These are phyloP conservation scores for Rambutsinella grinnellia DNA, from an alignment of 2,888 invertebrate species.

Conservation along the genomic window DNA sequence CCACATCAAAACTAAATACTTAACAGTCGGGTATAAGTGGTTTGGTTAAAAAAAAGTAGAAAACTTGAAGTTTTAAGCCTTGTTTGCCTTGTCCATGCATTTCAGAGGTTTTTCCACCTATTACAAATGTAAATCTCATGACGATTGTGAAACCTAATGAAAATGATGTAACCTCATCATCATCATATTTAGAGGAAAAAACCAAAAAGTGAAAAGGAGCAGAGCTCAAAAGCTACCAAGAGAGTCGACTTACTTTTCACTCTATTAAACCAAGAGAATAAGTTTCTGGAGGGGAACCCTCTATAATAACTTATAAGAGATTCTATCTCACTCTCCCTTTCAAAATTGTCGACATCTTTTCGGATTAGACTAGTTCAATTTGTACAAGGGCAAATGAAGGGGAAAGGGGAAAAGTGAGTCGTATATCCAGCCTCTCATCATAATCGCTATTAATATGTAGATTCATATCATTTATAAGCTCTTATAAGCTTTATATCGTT, in stretches of 20 bases:
- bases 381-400: background rate
- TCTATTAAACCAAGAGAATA: background rate
- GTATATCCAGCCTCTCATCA: background rate
- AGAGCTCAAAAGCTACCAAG: background rate
- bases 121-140: constrained; percentile 36
- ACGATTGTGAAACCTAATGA: constrained; percentile 50
- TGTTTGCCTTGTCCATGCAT: background rate
- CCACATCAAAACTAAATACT: no score
- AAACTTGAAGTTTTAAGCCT: background rate
- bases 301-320: background rate
- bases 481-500: background rate
- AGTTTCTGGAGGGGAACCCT: background rate
- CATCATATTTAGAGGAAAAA: background rate
- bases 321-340: background rate
- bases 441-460: no score
- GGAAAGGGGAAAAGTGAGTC: background rate
- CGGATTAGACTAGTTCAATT: background rate
- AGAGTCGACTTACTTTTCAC: constrained; percentile 8
- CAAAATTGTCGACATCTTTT: background rate
- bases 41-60: constrained; percentile 2
- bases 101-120: background rate
- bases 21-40: background rate
- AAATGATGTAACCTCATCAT: constrained; percentile 21
- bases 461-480: no score
- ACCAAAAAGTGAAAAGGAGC: background rate